These are phyloP conservation scores for Zygaena filipendulae DNA, from an alignment of 2,888 invertebrate genomes.

Conservation along the genomic window DNA sequence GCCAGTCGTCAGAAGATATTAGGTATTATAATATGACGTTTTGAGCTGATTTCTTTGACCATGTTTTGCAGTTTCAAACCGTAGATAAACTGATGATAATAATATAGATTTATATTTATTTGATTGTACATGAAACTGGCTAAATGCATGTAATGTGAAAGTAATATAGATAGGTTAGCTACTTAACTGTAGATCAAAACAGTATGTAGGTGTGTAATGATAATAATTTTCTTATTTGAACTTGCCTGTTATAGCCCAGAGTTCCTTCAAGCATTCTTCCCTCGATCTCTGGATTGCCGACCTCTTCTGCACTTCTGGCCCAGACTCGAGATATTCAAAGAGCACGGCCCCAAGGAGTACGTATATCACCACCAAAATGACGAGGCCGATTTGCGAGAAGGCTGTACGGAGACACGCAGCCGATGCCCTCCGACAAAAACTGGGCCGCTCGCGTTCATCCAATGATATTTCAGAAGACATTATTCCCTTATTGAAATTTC, in stretches of 20 bases:
- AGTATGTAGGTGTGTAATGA: too few species aligned
- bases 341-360: conserved; percentile 79
- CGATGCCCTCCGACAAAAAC: conserved; percentile 34
- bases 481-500: conserved; percentile 16
- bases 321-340: conserved; percentile 80
- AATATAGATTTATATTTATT: too few species aligned
- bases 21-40: too few species aligned
- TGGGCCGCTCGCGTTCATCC: conserved; percentile 48
- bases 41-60: too few species aligned
- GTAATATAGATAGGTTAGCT: too few species aligned
- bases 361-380: conserved; percentile 78
- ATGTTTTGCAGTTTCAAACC: too few species aligned
- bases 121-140: too few species aligned
- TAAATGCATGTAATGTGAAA: too few species aligned
- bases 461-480: conserved; percentile 62
- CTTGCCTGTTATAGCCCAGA: conserved; percentile 85
- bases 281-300: conserved; percentile 72
- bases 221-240: too few species aligned
- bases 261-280: conserved; percentile 76
- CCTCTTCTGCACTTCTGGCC: conserved; percentile 73
- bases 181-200: too few species aligned
- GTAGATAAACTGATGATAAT: too few species aligned
- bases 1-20: too few species aligned
- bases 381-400: conserved; percentile 76
- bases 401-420: conserved; percentile 64